phyloP scores from a whole-genome alignment of 2,888 invertebrate species.

The Nipponacmea schrenckii region DNA sequence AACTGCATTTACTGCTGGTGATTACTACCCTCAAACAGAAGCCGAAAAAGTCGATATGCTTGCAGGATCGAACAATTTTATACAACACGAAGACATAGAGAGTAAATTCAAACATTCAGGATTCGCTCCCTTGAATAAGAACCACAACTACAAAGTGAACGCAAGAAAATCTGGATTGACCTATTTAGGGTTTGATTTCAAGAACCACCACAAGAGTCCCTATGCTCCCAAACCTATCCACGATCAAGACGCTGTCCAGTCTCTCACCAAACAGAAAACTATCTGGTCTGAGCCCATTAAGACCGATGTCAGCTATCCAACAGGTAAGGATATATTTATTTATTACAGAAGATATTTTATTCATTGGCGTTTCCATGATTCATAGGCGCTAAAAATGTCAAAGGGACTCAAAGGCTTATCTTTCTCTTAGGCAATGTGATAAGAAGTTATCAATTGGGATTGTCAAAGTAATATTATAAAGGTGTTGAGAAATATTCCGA shows the following conservation, averaged over 20 bases:
- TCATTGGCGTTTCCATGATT: not conserved
- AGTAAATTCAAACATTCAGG: not conserved
- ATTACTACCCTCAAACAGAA: not conserved
- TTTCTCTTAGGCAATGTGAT: no score
- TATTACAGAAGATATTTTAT: not conserved
- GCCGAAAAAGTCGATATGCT: no score
- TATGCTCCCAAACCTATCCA: not conserved
- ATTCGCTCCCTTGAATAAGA: not conserved
- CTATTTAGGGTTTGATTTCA: not conserved
- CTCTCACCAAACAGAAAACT: slow-evolving; percentile 16
- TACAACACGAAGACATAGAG: not conserved
- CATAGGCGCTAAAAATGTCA: no score
- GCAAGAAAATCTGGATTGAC: not conserved
- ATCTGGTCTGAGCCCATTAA: slow-evolving; percentile 16
- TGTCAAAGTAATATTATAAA: no score
- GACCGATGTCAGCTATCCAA: slow-evolving; percentile 8
- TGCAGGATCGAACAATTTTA: not conserved
- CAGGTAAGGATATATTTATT: slow-evolving; percentile 6
- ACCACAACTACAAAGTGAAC: not conserved
- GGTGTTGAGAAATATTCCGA: no score
- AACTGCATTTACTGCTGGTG: not conserved
- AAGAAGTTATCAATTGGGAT: no score
- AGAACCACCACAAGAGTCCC: not conserved
- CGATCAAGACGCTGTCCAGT: not conserved
- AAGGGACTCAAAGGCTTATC: no score